Evolutionary conservation across 2,113 vertebrate species (phyloP).

Genomic region (Bungarus multicinctus): DNA sequence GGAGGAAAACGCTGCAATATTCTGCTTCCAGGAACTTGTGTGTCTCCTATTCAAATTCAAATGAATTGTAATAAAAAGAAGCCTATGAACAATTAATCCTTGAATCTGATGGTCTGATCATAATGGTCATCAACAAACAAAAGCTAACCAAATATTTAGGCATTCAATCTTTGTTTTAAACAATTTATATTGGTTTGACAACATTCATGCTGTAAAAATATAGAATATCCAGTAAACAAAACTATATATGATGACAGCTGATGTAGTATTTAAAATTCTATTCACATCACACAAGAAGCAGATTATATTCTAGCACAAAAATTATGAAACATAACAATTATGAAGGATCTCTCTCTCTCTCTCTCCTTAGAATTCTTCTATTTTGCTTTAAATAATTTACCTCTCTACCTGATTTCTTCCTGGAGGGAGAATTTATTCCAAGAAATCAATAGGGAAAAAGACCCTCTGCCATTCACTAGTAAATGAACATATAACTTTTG

Average conservation of each 20-base stretch:
- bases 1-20: slow-evolving; percentile 20
- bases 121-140: slow-evolving; percentile 30
- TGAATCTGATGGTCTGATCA: slow-evolving; percentile 47
- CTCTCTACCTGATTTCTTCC: background rate
- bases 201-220: slow-evolving; percentile 33
- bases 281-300: background rate
- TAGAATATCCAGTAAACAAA: background rate
- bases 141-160: slow-evolving; percentile 58
- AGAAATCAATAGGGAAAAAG: background rate
- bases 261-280: background rate
- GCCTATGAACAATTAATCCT: slow-evolving; percentile 47
- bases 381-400: background rate
- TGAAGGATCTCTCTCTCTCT: background rate
- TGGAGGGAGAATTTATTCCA: background rate
- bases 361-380: background rate
- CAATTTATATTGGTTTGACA: slow-evolving; percentile 38
- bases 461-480: background rate
- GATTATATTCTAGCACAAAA: background rate
- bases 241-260: background rate
- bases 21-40: slow-evolving; percentile 26
- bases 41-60: slow-evolving; percentile 33
- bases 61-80: slow-evolving; percentile 53
- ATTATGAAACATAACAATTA: background rate
- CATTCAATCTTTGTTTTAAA: slow-evolving; percentile 49
- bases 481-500: background rate